Evolutionary conservation across 2,113 vertebrate species (phyloP), one percentile per base, ranked within the genome.

Genomic region (Cyanistes caeruleus): DNA sequence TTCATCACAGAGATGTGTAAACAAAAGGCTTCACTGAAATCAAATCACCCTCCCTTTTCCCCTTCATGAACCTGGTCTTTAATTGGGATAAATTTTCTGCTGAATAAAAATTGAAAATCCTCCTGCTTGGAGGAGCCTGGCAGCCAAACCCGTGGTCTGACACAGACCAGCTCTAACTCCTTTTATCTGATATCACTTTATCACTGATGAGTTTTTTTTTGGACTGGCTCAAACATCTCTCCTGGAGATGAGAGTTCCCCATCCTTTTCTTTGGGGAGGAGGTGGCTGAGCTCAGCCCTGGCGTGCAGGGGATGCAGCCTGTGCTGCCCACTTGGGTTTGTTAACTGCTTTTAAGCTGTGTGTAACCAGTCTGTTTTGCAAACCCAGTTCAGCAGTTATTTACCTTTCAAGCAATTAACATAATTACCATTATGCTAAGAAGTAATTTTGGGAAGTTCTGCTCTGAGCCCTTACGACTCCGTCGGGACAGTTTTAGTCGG

Each of bases 401-500:
- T 98, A 98, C 98, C 97, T 98, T 98, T 98, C 97, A 98, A 97
- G 96, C 97, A 98, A 98, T 98, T 97, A 98, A 97, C 95, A 93
- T 97, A 98, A 98, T 98, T 98, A 98, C 97, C 97, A 97, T 98
- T 98, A 98, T 97, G 97, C 97, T 98, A 97, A 98, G 96, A 97
- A 98, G 98, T 98, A 95, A 98, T 98, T 98, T 98, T 97, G 97
- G 97, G 94, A 97, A 98, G 98, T 97, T 98, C 96, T 97, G 96
- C 97, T 98, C 97, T 35, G 92, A 97, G 98, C 97, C 95, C 97
- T 97, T 97, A 98, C 0, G 96, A 49, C 97, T 97, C 98, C 98
- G 62, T 68, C 8, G 98, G 98, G 98, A 98, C 98, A 98, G 97
- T 98, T 98, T 98, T 97, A 96, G 97, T 97, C 72, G 96, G 98